Conservation (phyloP, 2,113 vertebrate genomes). For the Trichomycterus rosablanca region DNA sequence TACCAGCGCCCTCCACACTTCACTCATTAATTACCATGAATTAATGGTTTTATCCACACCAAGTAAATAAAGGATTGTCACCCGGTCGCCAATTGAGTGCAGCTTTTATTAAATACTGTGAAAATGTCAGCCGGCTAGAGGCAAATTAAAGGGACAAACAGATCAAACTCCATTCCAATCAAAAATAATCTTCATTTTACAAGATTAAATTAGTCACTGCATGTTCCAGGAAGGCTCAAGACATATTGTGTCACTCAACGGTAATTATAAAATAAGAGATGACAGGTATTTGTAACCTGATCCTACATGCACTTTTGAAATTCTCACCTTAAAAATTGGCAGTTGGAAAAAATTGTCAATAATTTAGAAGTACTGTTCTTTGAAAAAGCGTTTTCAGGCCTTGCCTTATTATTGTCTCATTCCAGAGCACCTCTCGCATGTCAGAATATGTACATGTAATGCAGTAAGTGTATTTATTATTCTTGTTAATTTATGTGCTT, state of each 20-base stretch:
- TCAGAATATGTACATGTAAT: too few relatives aligned
- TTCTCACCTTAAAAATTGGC: slow-evolving; percentile 13
- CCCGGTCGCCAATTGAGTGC: slow-evolving; percentile 49
- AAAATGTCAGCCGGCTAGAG: slow-evolving; percentile 61
- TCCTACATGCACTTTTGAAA: slow-evolving; percentile 42
- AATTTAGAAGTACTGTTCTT: too few relatives aligned
- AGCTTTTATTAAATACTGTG: slow-evolving; percentile 61
- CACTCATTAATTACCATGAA: slow-evolving; percentile 67
- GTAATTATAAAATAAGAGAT: slow-evolving; percentile 51
- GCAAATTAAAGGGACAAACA: slow-evolving; percentile 59
- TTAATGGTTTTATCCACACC: slow-evolving; percentile 64
- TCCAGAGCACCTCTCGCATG: too few relatives aligned
- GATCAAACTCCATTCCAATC: slow-evolving; percentile 58
- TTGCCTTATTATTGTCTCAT: too few relatives aligned
- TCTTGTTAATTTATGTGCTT: background rate
- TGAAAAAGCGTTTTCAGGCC: too few relatives aligned
- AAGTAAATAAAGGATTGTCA: slow-evolving; percentile 67
- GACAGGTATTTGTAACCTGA: slow-evolving; percentile 48
- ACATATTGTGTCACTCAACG: slow-evolving; percentile 46
- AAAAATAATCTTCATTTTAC: slow-evolving; percentile 52
- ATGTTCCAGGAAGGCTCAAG: slow-evolving; percentile 43
- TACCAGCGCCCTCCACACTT: slow-evolving; percentile 52
- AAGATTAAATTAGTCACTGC: slow-evolving; percentile 53
- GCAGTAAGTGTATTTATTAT: too few relatives aligned
- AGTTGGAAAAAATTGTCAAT: slow-evolving; percentile 29